Evolutionary conservation across 2,888 invertebrate species (phyloP).

Genomic region (Ashinkailepas kermadecensis): DNA sequence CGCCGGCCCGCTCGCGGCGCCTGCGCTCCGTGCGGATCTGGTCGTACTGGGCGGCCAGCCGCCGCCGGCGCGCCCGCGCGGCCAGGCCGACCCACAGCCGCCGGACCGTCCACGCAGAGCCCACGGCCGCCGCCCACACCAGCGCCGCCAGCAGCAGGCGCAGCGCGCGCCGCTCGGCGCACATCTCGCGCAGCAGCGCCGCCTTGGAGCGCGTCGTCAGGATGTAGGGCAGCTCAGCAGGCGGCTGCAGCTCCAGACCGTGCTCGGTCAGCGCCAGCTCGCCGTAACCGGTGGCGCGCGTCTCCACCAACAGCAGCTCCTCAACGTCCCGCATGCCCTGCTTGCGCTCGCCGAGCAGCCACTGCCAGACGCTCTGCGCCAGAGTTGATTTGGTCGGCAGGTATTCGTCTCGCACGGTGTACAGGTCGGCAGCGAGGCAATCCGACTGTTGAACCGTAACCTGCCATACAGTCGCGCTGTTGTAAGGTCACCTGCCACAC

Average conservation of each 20-base stretch:
- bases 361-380: constrained; percentile 74
- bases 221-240: constrained; percentile 61
- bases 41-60: constrained; percentile 52
- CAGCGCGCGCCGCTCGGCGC: constrained; percentile 54
- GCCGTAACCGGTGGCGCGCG: constrained; percentile 70
- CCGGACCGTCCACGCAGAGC: constrained; percentile 47
- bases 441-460: constrained; percentile 64
- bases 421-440: constrained; percentile 59
- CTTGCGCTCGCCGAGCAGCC: constrained; percentile 70
- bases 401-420: constrained; percentile 73
- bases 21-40: constrained; percentile 57
- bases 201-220: constrained; percentile 70
- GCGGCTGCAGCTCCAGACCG: constrained; percentile 60
- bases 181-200: constrained; percentile 62
- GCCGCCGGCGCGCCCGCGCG: constrained; percentile 45
- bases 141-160: constrained; percentile 51
- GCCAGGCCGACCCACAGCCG: constrained; percentile 43
- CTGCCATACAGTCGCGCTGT: no score
- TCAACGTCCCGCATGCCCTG: constrained; percentile 80
- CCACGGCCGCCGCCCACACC: constrained; percentile 50
- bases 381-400: constrained; percentile 66
- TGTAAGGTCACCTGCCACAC: no score
- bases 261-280: constrained; percentile 57
- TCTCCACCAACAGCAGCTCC: constrained; percentile 72
- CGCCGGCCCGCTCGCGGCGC: constrained; percentile 49